A percentile compares a stretch with the other conserved stretches of the same genome.
phyloP scores from a whole-genome alignment of 2,113 vertebrate species.

The Syngnathoides biaculeatus region DNA sequence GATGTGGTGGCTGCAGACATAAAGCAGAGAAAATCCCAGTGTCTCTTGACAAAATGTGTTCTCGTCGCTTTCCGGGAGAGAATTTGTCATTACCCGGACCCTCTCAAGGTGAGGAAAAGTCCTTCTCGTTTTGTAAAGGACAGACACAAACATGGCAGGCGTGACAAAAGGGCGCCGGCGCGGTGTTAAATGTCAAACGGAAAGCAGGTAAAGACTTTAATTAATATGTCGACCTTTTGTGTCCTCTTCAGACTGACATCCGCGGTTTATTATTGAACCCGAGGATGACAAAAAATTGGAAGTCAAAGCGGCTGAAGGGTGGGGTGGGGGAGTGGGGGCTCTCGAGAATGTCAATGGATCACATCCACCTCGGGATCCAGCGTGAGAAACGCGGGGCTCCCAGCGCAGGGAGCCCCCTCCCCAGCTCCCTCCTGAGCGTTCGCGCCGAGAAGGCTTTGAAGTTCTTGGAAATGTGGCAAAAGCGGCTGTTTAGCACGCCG shows the following conservation, averaged over 20 bases:
- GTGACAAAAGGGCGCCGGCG: conserved; percentile 17
- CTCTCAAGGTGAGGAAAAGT: conserved; percentile 21
- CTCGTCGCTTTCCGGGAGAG: conserved; percentile 26
- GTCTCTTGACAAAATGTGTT: conserved; percentile 28
- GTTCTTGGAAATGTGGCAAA: conserved; percentile 49
- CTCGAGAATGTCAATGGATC: conserved; percentile 49
- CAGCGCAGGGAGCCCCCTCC: conserved; percentile 2
- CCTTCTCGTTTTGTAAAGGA: conserved; percentile 28
- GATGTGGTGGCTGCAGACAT: conserved; percentile 17
- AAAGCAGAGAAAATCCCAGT: conserved; percentile 31
- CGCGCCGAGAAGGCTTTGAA: conserved; percentile 58
- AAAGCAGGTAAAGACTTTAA: conserved; percentile 31
- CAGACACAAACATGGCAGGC: conserved; percentile 31
- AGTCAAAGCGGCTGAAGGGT: conserved; percentile 21
- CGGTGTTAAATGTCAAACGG: conserved; percentile 33
- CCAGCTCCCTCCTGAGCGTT: conserved; percentile 39
- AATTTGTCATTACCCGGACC: neutral
- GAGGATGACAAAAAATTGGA: conserved; percentile 18
- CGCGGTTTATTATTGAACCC: conserved; percentile 12
- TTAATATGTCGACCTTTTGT: conserved; percentile 34
- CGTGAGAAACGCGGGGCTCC: conserved; percentile 27
- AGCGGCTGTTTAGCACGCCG: conserved; percentile 41
- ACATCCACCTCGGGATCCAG: conserved; percentile 36
- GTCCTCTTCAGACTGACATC: conserved; percentile 9
- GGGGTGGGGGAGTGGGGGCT: conserved; percentile 14